phyloP scores from a whole-genome alignment of 2,113 vertebrate species.

The Perccottus glenii region DNA sequence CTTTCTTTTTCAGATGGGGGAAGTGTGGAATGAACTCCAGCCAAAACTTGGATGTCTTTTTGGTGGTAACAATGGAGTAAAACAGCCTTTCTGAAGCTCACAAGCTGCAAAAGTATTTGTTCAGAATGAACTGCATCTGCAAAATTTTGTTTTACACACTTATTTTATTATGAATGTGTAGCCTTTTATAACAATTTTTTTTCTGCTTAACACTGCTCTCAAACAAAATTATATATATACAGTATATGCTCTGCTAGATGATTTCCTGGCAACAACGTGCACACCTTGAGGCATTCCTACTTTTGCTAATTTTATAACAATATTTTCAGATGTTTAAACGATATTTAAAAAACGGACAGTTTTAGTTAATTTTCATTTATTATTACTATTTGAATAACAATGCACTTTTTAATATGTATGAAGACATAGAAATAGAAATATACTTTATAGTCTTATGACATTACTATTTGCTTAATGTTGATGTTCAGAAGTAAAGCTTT shows the following conservation, averaged over 20 bases:
- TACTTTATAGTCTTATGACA: conserved; percentile 19
- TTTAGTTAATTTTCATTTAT: background rate
- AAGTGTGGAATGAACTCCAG: conserved; percentile 93
- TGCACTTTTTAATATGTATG: conserved; percentile 40
- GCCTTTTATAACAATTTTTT: background rate
- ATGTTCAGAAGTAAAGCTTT: background rate
- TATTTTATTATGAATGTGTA: conserved; percentile 6
- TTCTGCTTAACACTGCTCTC: background rate
- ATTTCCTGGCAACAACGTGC: background rate
- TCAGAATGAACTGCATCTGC: conserved; percentile 2
- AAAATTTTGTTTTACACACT: conserved; percentile 8
- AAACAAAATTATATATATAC: background rate
- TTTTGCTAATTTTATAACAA: background rate
- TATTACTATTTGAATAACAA: conserved; percentile 21
- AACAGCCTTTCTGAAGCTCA: conserved; percentile 68
- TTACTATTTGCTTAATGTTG: conserved; percentile 7
- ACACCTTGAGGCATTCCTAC: background rate
- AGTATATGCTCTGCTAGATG: conserved; percentile 5
- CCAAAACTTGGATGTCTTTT: conserved; percentile 92
- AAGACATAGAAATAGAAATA: conserved; percentile 1
- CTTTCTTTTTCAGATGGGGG: conserved; percentile 86
- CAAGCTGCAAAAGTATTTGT: conserved; percentile 38
- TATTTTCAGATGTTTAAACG: background rate
- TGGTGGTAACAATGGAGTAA: conserved; percentile 73
- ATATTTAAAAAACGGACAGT: background rate